phyloP scores from a whole-genome alignment of 2,888 invertebrate genomes.

The Protodeltote pygarga region DNA sequence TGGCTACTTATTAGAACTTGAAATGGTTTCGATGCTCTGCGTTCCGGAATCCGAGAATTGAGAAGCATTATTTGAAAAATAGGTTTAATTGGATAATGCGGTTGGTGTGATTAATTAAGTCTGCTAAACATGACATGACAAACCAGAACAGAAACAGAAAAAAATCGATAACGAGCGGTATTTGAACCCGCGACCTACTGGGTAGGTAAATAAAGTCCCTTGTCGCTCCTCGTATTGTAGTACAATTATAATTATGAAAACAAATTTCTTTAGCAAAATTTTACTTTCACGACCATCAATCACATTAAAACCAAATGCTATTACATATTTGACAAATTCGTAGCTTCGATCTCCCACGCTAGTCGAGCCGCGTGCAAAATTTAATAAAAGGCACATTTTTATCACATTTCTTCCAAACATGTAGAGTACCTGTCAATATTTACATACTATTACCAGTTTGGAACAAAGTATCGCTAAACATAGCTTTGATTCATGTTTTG shows the following conservation, averaged over 20 bases:
- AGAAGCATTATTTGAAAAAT: too few species aligned
- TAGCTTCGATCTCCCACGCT: slow-evolving; percentile 35
- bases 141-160: too few species aligned
- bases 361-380: slow-evolving; percentile 50
- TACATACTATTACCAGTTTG: slow-evolving; percentile 35
- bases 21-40: too few species aligned
- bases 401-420: slow-evolving; percentile 39
- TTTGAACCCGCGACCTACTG: too few species aligned
- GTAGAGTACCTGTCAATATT: slow-evolving; percentile 42
- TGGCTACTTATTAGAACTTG: too few species aligned
- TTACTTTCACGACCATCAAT: slow-evolving; percentile 21
- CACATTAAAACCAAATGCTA: slow-evolving; percentile 20
- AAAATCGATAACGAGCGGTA: too few species aligned
- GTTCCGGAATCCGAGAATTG: too few species aligned
- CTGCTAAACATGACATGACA: too few species aligned
- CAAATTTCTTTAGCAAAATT: neutral
- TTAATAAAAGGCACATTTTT: slow-evolving; percentile 45
- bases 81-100: too few species aligned
- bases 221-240: too few species aligned
- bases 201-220: too few species aligned
- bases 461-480: slow-evolving; percentile 18
- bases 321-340: slow-evolving; percentile 12
- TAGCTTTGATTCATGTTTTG: slow-evolving; percentile 7
- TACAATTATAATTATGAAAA: neutral
- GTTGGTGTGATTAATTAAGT: too few species aligned